Base-by-base conservation (phyloP, 1,140 invertebrate species). In the Battus philenor region DNA sequence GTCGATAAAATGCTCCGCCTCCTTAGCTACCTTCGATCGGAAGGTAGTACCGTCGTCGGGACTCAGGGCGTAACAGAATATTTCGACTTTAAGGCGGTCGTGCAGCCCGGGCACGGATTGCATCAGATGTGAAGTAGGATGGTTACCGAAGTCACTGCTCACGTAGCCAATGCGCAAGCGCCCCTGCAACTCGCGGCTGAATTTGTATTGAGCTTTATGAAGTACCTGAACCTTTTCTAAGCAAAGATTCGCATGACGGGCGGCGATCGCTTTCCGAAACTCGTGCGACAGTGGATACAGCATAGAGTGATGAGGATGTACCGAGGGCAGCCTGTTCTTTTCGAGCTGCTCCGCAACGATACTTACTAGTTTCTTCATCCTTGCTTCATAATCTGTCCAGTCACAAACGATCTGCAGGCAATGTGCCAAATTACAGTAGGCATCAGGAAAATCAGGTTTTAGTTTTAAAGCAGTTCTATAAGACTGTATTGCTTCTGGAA, bases 281-380 rank as follows among this genome's bases (percentile, higher is more conserved):
- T 97, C 95, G 72, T 99, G 97, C 5, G 95, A 94, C 15, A 99
- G 88, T 0, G 98, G 98, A 87, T 99, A 99, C 1, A 99, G 88
- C 98, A 99, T 99, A 10, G 97, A 98, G 86, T 99, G 98, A 88
- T 99, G 98, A 0, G 98, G 98, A 89, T 99, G 98, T 1, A 99
- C 97, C 1, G 97, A 99, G 0, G 98, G 98, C 12, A 99, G 84
- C 34, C 97, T 90, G 73, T 98, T 99, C 76, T 98, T 98, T 17
- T 98, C 95, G 11, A 99, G 82, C 77, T 99, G 98, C 70, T 99
- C 98, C 8, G 96, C 96, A 1, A 99, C 98, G 60, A 99, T 99
- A 52, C 91, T 91, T 1, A 99, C 97, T 26, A 99, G 82, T 68
- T 97, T 97, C 74, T 98, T 98, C 97, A 99, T 99, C 32, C 98